These are phyloP conservation scores for Fringilla coelebs DNA, from an alignment of 2,797 vertebrate genomes.

Conservation along the genomic window DNA sequence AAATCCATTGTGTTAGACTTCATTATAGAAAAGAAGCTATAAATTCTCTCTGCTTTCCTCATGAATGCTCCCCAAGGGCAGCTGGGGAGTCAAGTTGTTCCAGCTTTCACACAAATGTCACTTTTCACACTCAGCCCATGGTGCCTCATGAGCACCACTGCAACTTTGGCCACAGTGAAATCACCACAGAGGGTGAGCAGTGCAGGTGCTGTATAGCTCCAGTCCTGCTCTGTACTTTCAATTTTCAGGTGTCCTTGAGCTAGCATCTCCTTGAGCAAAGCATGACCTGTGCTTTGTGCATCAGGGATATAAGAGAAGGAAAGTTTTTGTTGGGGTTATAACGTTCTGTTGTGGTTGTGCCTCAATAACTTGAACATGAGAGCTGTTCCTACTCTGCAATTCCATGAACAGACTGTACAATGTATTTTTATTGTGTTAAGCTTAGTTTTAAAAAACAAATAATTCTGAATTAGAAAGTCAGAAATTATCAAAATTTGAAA, in stretches of 20 bases:
- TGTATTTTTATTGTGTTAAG: background rate
- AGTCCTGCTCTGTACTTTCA: background rate
- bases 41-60: background rate
- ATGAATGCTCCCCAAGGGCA: background rate
- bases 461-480: background rate
- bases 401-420: background rate
- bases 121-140: accelerated
- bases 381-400: background rate
- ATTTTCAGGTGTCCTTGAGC: background rate
- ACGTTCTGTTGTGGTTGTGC: background rate
- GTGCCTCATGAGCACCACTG: background rate
- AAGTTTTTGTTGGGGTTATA: background rate
- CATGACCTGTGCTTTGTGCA: background rate
- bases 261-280: no score
- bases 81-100: background rate
- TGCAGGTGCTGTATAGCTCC: background rate
- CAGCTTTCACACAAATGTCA: background rate
- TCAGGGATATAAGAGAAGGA: background rate
- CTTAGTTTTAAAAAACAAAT: background rate
- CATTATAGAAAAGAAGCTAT: background rate
- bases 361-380: background rate
- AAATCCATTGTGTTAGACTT: background rate
- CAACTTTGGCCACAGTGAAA: background rate
- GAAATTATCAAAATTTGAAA: background rate
- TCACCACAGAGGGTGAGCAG: accelerated